Evolutionary conservation across 2,797 vertebrate species (phyloP), one percentile per base, ranked within the genome.

Genomic region (Schizopygopsis pylzovi): DNA sequence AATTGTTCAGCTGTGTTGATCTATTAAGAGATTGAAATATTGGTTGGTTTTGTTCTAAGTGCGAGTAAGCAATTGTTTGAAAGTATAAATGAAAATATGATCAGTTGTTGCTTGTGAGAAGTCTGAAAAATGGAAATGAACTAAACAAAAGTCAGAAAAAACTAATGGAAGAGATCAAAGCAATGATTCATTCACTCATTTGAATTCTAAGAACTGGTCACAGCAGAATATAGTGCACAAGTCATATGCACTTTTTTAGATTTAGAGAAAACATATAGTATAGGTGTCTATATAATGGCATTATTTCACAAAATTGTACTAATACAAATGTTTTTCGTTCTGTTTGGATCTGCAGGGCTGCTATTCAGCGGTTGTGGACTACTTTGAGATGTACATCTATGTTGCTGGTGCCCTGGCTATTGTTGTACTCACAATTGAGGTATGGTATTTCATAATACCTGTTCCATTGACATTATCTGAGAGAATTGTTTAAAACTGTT

Each of bases 361-460:
- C 88, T 99, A 99, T 93, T 96, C 97, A 0, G 96, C 97, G 25
- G 97, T 98, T 87, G 96, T 98, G 61, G 97, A 98, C 84, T 95
- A 97, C 93, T 97, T 98, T 13, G 98, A 99, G 89, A 96, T 96
- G 0, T 98, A 98, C 3, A 97, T 98, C 91, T 99, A 99, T 90
- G 96, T 97, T 85, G 97, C 97, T 0, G 97, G 97, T 93, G 98
- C 97, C 0, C 95, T 99, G 22, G 96, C 97, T 91, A 98, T 99
- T 0, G 97, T 98, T 28, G 96, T 98, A 85, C 86, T 99, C 91
- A 97, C 97, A 76, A 96, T 98, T 3, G 97, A 99, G 97, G 98
- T 99, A 82, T 20, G 8, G 20, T 39, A 85, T 81, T 78, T 52
- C 9, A 43, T 84, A 82, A 22, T 39, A 0, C 37, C 54, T 10